Percentiles rank a stretch among this genome's conserved stretches.
Evolutionary conservation across 1,140 invertebrate species (phyloP).

Genomic region (Holcopasites calliopsidis): DNA sequence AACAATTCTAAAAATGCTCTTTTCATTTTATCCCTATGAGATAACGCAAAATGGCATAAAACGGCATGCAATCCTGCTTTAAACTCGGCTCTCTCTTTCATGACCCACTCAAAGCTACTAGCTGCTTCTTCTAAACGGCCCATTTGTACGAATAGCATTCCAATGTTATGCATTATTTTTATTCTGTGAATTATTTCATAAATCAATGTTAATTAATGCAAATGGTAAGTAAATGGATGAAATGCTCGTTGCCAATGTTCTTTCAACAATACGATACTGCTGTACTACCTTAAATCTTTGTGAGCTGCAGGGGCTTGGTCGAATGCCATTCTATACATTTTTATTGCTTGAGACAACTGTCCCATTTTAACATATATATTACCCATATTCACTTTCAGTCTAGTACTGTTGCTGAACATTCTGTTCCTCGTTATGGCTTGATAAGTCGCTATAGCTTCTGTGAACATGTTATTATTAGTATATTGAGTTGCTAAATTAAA

Average conservation of each 20-base stretch:
- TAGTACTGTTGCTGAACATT: constrained; percentile 92
- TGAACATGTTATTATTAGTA: constrained; percentile 95
- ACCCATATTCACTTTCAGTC: constrained; percentile 98
- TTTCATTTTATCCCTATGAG: constrained; percentile 97
- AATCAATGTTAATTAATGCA: constrained; percentile 51
- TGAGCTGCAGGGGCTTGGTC: constrained; percentile 96
- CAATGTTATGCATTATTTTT: constrained; percentile 99
- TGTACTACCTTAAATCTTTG: constrained; percentile 90
- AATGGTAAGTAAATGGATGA: background rate
- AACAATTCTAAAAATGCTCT: constrained; percentile 94
- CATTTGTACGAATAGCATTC: constrained; percentile 96
- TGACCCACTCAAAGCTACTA: constrained; percentile 98
- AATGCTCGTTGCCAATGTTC: background rate
- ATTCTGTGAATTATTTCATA: constrained; percentile 82
- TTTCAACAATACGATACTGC: background rate
- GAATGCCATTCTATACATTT: constrained; percentile 98
- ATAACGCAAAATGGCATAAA: constrained; percentile 95
- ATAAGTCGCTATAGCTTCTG: constrained; percentile 97
- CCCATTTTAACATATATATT: constrained; percentile 98
- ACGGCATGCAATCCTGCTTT: constrained; percentile 94
- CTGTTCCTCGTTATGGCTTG: constrained; percentile 92
- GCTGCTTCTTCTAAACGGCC: constrained; percentile 97
- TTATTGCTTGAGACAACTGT: constrained; percentile 96
- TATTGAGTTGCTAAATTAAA: constrained; percentile 98
- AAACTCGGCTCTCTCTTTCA: constrained; percentile 96